Conservation (phyloP, 2,113 vertebrate genomes). For the Proterorhinus semilunaris region DNA sequence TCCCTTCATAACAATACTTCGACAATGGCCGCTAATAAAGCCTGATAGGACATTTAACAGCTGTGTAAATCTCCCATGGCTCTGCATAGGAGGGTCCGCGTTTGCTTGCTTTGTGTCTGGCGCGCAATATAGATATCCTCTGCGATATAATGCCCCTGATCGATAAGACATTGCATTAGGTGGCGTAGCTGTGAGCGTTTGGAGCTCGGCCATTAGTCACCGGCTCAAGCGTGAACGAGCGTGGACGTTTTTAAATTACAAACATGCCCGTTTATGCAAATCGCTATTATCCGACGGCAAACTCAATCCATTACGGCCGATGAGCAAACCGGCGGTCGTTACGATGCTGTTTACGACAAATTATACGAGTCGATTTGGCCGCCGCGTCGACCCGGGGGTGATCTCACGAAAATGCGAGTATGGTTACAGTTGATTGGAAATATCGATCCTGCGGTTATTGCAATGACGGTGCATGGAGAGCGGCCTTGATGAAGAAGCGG, state of each 20-base stretch:
- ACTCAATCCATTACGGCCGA: constrained; percentile 20
- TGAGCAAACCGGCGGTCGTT: constrained; percentile 19
- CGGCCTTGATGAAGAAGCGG: background rate
- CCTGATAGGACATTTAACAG: constrained; percentile 39
- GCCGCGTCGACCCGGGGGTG: constrained; percentile 57
- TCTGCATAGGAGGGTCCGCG: constrained; percentile 9
- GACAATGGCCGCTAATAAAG: constrained; percentile 34
- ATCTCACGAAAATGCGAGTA: constrained; percentile 44
- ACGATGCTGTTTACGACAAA: background rate
- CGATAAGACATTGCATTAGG: constrained; percentile 29
- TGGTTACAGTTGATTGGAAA: constrained; percentile 55
- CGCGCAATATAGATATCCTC: constrained; percentile 28
- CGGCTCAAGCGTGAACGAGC: constrained; percentile 37
- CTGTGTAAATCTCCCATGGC: constrained; percentile 27
- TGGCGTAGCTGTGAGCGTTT: background rate
- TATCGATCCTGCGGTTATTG: constrained; percentile 61
- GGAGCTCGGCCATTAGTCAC: constrained; percentile 29
- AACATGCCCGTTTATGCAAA: constrained; percentile 44
- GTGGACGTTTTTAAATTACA: constrained; percentile 39
- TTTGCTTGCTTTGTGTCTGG: constrained; percentile 16
- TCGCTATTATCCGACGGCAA: constrained; percentile 6
- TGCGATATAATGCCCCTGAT: constrained; percentile 30
- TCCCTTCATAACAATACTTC: constrained; percentile 13
- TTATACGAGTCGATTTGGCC: constrained; percentile 38
- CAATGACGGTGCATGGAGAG: constrained; percentile 36